Evolutionary conservation across 2,113 vertebrate species (phyloP).

Genomic region (Fulmarus glacialis): DNA sequence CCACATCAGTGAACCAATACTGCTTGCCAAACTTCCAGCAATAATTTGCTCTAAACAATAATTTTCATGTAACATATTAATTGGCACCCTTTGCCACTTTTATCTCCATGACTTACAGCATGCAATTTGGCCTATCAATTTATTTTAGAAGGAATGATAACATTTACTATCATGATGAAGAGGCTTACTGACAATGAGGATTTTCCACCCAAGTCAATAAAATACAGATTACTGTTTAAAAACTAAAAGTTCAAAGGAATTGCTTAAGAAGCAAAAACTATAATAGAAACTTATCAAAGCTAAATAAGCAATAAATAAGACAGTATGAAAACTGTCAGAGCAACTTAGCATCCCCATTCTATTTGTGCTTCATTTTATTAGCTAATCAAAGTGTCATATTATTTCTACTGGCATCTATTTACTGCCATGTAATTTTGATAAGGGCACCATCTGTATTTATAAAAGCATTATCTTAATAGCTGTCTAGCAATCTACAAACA

Average conservation of each 20-base stretch:
- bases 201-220: constrained; percentile 56
- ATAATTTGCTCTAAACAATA: constrained; percentile 50
- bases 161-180: constrained; percentile 44
- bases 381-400: constrained; percentile 77
- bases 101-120: not conserved
- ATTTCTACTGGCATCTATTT: constrained; percentile 79
- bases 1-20: not conserved
- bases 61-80: constrained; percentile 32
- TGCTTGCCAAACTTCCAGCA: constrained; percentile 4
- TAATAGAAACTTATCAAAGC: constrained; percentile 67
- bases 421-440: constrained; percentile 81
- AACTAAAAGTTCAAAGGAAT: constrained; percentile 66
- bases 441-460: constrained; percentile 84
- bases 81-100: constrained; percentile 12
- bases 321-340: constrained; percentile 66
- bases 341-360: constrained; percentile 62
- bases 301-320: constrained; percentile 76
- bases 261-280: constrained; percentile 53
- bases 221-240: constrained; percentile 67
- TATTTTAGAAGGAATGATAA: not conserved
- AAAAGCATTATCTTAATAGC: constrained; percentile 84
- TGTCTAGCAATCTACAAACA: constrained; percentile 81
- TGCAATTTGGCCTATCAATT: constrained; percentile 27
- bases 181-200: constrained; percentile 48
- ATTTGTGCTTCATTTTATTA: constrained; percentile 73